Evolutionary conservation across 2,113 vertebrate species (phyloP).

Genomic region (Corvus cornix): DNA sequence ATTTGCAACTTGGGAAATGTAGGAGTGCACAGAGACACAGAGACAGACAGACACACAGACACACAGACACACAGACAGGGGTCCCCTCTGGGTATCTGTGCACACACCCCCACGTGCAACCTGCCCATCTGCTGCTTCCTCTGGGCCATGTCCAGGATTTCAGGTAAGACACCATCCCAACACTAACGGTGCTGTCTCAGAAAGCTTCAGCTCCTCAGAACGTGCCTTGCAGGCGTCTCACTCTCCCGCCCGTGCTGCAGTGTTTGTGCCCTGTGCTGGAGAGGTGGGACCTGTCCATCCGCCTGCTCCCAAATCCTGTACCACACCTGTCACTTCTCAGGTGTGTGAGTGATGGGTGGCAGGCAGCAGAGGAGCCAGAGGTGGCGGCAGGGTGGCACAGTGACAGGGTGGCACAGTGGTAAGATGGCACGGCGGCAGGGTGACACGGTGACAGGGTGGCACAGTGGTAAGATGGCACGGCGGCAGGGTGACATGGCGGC

Average conservation of each 20-base stretch:
- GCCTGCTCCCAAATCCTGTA: background rate
- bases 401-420: background rate
- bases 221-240: accelerated
- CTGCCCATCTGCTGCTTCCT: background rate
- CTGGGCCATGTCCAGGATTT: background rate
- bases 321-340: background rate
- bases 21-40: background rate
- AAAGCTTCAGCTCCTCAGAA: no score
- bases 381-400: background rate
- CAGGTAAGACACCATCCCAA: background rate
- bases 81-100: background rate
- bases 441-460: background rate
- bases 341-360: background rate
- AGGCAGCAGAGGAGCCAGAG: background rate
- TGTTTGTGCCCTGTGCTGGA: background rate
- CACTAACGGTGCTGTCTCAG: background rate
- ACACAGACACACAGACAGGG: background rate
- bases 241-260: background rate
- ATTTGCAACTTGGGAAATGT: accelerated
- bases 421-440: background rate
- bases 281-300: background rate
- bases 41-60: background rate
- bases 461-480: background rate
- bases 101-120: no score
- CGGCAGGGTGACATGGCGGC: accelerated